A percentile compares a stretch with the other conserved stretches of the same genome.
These are phyloP conservation scores for Pygmarrhopalites habei DNA, from an alignment of 1,140 invertebrate species.

Conservation along the genomic window DNA sequence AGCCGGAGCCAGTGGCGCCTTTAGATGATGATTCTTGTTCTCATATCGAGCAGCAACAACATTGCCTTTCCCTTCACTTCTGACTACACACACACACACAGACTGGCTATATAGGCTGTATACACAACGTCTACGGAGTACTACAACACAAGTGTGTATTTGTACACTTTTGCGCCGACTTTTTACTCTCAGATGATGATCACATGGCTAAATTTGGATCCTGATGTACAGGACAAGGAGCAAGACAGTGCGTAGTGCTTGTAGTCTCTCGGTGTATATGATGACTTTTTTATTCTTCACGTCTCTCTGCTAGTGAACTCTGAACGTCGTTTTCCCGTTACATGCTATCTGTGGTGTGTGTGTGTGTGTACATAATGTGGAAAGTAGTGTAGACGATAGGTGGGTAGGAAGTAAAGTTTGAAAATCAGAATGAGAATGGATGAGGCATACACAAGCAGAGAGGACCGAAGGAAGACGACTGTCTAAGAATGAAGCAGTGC, in stretches of 20 bases:
- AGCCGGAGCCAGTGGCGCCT: slow-evolving; percentile 14
- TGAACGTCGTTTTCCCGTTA: neutral
- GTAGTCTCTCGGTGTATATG: too few relatives aligned
- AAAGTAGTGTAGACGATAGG: neutral
- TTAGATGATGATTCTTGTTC: slow-evolving; percentile 1
- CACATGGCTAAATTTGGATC: slow-evolving; percentile 34
- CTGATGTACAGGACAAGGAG: neutral
- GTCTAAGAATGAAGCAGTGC: too few relatives aligned
- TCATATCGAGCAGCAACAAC: neutral
- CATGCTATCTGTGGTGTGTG: neutral
- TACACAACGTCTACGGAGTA: too few relatives aligned
- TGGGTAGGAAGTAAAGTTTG: too few relatives aligned
- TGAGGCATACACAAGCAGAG: too few relatives aligned
- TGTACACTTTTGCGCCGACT: neutral
- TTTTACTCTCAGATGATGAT: slow-evolving; percentile 19
- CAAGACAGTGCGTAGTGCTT: too few relatives aligned
- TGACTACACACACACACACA: too few relatives aligned
- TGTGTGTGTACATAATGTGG: neutral
- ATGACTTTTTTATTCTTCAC: too few relatives aligned
- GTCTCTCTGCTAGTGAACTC: neutral
- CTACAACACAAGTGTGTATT: neutral
- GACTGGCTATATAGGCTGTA: too few relatives aligned
- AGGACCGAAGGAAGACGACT: too few relatives aligned
- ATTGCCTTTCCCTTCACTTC: neutral
- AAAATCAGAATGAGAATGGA: too few relatives aligned